Evolutionary conservation across 2,113 vertebrate species (phyloP).

Genomic region (Gambusia holbrooki): DNA sequence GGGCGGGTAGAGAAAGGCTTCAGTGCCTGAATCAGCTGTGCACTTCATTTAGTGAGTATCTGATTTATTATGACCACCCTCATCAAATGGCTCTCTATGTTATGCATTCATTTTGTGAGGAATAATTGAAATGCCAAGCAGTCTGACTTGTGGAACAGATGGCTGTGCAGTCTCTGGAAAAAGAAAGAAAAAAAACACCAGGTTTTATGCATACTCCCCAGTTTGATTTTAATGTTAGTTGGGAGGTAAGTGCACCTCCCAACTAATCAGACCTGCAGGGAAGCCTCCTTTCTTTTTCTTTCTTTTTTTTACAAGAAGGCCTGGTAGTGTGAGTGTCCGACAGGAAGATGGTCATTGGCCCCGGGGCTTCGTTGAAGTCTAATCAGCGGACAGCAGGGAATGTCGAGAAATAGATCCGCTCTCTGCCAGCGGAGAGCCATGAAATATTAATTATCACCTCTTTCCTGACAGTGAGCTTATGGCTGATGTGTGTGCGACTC

Average conservation of each 20-base stretch:
- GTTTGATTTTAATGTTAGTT: slow-evolving; percentile 26
- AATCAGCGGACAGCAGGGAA: slow-evolving; percentile 45
- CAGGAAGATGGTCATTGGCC: slow-evolving; percentile 46
- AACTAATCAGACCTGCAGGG: slow-evolving; percentile 3
- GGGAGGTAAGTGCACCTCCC: background rate
- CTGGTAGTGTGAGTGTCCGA: slow-evolving; percentile 31
- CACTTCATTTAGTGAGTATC: slow-evolving; percentile 50
- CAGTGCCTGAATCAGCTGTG: slow-evolving; percentile 46
- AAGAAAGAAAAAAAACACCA: background rate
- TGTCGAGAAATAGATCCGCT: slow-evolving; percentile 50
- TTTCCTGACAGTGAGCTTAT: slow-evolving; percentile 56
- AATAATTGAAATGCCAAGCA: slow-evolving; percentile 72
- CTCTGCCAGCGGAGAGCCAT: slow-evolving; percentile 50
- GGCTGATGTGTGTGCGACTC: slow-evolving; percentile 3
- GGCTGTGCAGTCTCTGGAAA: slow-evolving; percentile 13
- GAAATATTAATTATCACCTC: slow-evolving; percentile 73
- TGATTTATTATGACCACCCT: slow-evolving; percentile 59
- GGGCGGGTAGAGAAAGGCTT: background rate
- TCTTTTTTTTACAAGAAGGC: slow-evolving; percentile 22
- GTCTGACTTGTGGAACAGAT: slow-evolving; percentile 27
- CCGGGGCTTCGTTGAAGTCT: slow-evolving; percentile 32
- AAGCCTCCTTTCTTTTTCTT: background rate
- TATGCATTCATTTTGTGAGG: slow-evolving; percentile 57
- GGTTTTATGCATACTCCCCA: slow-evolving; percentile 6
- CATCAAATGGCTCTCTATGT: slow-evolving; percentile 53